Base-by-base conservation (phyloP, 2,113 vertebrate species). In the Cololabis saira region DNA sequence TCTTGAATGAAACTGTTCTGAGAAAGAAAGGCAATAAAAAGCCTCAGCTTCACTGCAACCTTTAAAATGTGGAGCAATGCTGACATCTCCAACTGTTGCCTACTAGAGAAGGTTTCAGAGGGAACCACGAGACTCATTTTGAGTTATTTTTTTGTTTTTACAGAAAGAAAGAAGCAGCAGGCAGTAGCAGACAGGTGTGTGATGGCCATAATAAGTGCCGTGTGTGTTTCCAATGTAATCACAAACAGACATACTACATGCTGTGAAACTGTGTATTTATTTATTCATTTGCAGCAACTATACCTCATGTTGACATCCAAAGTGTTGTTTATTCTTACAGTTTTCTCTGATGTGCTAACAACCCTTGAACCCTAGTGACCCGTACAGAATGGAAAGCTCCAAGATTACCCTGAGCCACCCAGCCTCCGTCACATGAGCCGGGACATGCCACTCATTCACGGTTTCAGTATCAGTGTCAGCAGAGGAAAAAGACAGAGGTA, bases 401-500 rank as follows among this genome's bases (percentile, higher is more conserved):
- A 55, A 70, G 86, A 87, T 88, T 87, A 82, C 81, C 54, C 53
- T 74, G 54, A 76, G 67, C 64, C 65, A 70, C 55, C 45, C 68
- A 59, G 83, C 40, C n/a, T n/a, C n/a, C 68, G 57, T 86, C 90
- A 90, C 87, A 87, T 89, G 87, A 85, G 65, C 67, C 44, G 55
- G 55, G 42, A 76, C 78, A 88, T 83, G 84, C 73, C 72, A 74
- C 74, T 83, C 67, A 79, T 69, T 87, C 79, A 78, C 33, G 54
- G 76, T 83, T 76, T 86, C 67, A 85, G 88, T 90, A 82, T 89
- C 65, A 0, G 81, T 81, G 85, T 82, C 81, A 83, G 77, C 72
- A 65, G 65, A 68, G 17, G 71, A 73, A 75, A 57, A 53, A 67
- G 49, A 66, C 42, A 24, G 48, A 59, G 60, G 55, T 17, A 56